Conservation (phyloP, 2,888 invertebrate species). For the Emmelina monodactyla region DNA sequence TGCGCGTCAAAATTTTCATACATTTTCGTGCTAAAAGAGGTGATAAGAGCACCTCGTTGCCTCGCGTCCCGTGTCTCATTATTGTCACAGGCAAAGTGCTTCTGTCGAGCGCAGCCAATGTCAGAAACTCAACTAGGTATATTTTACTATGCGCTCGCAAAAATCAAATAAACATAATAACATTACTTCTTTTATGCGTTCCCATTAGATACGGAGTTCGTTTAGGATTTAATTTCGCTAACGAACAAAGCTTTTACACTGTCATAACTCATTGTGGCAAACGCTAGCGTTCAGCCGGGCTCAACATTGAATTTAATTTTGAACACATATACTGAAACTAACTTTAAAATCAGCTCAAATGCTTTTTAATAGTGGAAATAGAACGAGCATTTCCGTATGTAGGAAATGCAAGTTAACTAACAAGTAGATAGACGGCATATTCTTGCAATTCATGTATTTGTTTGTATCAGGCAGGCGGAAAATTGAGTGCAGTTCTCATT, state of each 20-base stretch:
- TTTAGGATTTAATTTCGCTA: slow-evolving; percentile 39
- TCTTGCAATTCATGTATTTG: too few species aligned
- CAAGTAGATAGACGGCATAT: not conserved
- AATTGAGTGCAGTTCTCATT: too few species aligned
- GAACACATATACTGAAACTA: slow-evolving; percentile 13
- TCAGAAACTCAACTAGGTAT: not conserved
- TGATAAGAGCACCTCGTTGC: slow-evolving; percentile 22
- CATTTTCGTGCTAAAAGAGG: too few species aligned
- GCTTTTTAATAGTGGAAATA: not conserved
- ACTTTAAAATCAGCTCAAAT: slow-evolving; percentile 1
- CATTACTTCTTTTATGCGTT: slow-evolving; percentile 24
- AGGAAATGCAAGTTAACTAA: not conserved
- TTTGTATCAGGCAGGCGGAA: too few species aligned
- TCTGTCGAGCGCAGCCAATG: slow-evolving; percentile 19
- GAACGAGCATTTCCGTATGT: not conserved
- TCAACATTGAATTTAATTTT: slow-evolving; percentile 32
- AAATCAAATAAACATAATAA: not conserved
- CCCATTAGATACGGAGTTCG: slow-evolving; percentile 26
- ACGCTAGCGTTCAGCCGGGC: slow-evolving; percentile 30
- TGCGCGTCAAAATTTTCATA: too few species aligned
- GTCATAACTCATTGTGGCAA: slow-evolving; percentile 41
- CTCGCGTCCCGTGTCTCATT: slow-evolving; percentile 32
- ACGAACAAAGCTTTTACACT: slow-evolving; percentile 45
- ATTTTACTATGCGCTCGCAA: not conserved
- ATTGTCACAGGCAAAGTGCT: slow-evolving; percentile 26